Conservation (phyloP, 1,140 invertebrate genomes). For the Lepidurus packardi region DNA sequence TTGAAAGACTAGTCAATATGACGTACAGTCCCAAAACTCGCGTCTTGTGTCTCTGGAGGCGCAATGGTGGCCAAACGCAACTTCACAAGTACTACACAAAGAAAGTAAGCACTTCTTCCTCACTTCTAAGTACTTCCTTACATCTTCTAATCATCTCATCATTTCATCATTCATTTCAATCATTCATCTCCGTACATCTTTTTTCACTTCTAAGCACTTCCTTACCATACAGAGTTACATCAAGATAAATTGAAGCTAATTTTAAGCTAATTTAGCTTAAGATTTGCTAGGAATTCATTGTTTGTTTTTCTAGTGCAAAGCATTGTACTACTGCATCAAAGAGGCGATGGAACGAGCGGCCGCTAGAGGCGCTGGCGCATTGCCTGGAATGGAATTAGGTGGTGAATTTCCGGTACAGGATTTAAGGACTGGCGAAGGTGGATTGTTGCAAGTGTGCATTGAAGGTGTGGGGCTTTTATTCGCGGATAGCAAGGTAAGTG, state of each 20-base stretch:
- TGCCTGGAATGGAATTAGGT: conserved; percentile 74
- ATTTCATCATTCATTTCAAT: no score
- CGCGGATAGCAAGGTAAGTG: conserved; percentile 94
- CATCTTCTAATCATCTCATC: no score
- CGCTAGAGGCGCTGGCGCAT: conserved; percentile 65
- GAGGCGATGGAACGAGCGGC: conserved; percentile 97
- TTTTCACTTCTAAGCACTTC: neutral
- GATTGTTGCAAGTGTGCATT: conserved; percentile 96
- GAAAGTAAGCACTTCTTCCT: conserved; percentile 61
- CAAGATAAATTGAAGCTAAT: no score
- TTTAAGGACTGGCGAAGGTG: conserved; percentile 90
- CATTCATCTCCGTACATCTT: no score
- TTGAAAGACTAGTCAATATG: conserved; percentile 97
- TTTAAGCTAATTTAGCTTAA: conserved; percentile 6
- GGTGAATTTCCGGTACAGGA: conserved; percentile 99
- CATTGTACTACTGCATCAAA: conserved; percentile 97
- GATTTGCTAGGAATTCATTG: no score
- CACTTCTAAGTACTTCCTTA: neutral
- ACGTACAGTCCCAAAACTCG: conserved; percentile 98
- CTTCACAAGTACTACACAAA: conserved; percentile 98
- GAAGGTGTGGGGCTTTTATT: conserved; percentile 97
- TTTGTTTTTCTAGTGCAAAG: conserved; percentile 75
- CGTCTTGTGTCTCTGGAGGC: conserved; percentile 91
- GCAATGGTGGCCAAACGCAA: conserved; percentile 82
- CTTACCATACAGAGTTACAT: neutral